These are phyloP conservation scores for Parascotia fuliginaria DNA, from an alignment of 2,888 invertebrate species.

Conservation along the genomic window DNA sequence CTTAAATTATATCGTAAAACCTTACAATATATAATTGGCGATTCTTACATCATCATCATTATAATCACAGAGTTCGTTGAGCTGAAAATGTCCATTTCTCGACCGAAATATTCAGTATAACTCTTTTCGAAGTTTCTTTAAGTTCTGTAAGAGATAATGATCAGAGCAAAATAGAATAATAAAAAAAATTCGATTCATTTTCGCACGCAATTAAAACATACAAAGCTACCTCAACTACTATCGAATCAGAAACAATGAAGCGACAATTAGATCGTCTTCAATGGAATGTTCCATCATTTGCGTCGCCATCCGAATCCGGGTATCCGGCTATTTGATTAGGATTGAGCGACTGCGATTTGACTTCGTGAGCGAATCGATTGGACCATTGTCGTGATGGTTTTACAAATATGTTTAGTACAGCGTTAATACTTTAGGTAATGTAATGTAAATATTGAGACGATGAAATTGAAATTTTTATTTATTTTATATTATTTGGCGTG, in stretches of 20 bases:
- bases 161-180: neutral
- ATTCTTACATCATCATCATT: too few species aligned
- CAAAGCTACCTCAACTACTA: neutral
- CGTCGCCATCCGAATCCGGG: neutral
- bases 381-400: neutral
- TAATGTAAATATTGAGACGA: too few species aligned
- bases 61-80: too few species aligned
- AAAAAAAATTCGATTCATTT: neutral
- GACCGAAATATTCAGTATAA: too few species aligned
- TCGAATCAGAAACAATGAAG: neutral
- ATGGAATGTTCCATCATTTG: slow-evolving; percentile 1
- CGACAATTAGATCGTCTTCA: neutral
- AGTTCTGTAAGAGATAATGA: too few species aligned
- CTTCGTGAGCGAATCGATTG: slow-evolving; percentile 1
- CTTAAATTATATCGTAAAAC: slow-evolving; percentile 1
- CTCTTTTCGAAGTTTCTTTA: too few species aligned
- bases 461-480: too few species aligned
- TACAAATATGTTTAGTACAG: neutral
- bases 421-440: neutral
- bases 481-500: too few species aligned
- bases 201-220: neutral
- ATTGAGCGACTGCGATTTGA: slow-evolving; percentile 1
- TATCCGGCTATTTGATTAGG: slow-evolving; percentile 4
- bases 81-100: too few species aligned
- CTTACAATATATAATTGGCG: too few species aligned